A percentile compares a stretch with the other conserved stretches of the same genome.
These are phyloP conservation scores for Microtus montanus DNA, from an alignment of 2,113 vertebrate species.

Conservation along the genomic window DNA sequence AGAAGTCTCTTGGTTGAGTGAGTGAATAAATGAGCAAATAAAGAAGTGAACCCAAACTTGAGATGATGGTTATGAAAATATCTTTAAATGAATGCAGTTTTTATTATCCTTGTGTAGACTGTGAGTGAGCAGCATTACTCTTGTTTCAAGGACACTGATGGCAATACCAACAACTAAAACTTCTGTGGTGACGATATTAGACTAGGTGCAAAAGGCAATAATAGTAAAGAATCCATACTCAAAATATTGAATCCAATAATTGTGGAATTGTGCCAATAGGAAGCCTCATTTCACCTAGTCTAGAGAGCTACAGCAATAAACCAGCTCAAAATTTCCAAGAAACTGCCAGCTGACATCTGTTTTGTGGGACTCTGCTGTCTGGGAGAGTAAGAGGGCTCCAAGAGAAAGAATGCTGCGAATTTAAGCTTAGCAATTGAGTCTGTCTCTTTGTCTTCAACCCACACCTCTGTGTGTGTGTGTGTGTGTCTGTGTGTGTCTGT, in stretches of 20 bases:
- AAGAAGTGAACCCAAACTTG: constrained; percentile 57
- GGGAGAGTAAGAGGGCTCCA: constrained; percentile 35
- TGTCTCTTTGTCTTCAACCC: neutral
- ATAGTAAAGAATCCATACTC: constrained; percentile 3
- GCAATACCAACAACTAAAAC: neutral
- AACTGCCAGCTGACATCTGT: constrained; percentile 8
- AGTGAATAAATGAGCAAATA: constrained; percentile 69
- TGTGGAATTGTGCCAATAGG: neutral
- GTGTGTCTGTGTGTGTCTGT: too few relatives aligned
- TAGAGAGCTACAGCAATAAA: neutral
- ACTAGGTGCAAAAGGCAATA: neutral
- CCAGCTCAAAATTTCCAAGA: constrained; percentile 1
- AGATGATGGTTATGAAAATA: neutral
- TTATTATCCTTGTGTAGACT: neutral
- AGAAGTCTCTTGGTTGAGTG: constrained; percentile 44
- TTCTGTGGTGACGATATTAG: neutral
- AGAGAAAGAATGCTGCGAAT: neutral
- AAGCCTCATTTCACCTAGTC: neutral
- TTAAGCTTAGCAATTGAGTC: neutral
- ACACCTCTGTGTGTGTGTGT: neutral
- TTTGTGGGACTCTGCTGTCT: neutral
- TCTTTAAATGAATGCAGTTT: constrained; percentile 36
- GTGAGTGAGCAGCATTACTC: neutral
- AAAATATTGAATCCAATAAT: neutral
- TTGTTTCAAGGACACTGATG: neutral